A percentile compares a stretch with the other conserved stretches of the same genome.
Evolutionary conservation across 92 coral and sea anemone genomes (phyloP).

Genomic region (Epizoanthus rinbou): DNA sequence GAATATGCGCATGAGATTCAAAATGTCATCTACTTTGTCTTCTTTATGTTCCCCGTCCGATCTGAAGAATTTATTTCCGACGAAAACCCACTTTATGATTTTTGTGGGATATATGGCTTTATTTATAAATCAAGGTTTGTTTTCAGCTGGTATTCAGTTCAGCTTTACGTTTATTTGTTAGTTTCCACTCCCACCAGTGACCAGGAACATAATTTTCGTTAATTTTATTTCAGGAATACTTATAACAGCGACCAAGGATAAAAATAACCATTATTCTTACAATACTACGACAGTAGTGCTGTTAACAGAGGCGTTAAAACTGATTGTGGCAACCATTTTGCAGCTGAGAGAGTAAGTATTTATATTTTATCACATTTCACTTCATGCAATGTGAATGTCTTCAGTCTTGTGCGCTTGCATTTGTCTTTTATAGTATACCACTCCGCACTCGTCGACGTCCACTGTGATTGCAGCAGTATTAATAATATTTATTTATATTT

Average conservation of each 20-base stretch:
- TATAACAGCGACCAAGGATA: constrained; percentile 90
- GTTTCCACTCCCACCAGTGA: not conserved
- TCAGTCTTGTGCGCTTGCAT: too few species aligned
- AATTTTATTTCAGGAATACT: constrained; percentile 74
- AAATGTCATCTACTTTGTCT: constrained; percentile 41
- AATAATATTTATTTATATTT: constrained; percentile 6
- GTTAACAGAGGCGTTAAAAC: constrained; percentile 82
- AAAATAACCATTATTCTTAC: constrained; percentile 67
- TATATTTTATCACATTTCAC: too few species aligned
- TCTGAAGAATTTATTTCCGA: constrained; percentile 90
- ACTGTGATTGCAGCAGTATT: not conserved
- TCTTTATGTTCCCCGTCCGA: constrained; percentile 57
- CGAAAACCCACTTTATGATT: constrained; percentile 81
- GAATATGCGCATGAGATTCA: constrained; percentile 1
- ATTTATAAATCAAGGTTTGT: constrained; percentile 92
- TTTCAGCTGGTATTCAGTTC: not conserved
- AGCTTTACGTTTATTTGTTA: not conserved
- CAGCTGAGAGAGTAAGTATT: constrained; percentile 88
- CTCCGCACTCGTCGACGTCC: not conserved
- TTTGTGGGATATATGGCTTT: constrained; percentile 90
- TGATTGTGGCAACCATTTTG: constrained; percentile 71
- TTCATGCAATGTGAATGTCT: too few species aligned
- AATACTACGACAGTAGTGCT: constrained; percentile 94
- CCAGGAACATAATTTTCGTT: not conserved
- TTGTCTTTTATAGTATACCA: too few species aligned